Conservation (phyloP, 2,888 invertebrate species). For the Metacarcinus magister region DNA sequence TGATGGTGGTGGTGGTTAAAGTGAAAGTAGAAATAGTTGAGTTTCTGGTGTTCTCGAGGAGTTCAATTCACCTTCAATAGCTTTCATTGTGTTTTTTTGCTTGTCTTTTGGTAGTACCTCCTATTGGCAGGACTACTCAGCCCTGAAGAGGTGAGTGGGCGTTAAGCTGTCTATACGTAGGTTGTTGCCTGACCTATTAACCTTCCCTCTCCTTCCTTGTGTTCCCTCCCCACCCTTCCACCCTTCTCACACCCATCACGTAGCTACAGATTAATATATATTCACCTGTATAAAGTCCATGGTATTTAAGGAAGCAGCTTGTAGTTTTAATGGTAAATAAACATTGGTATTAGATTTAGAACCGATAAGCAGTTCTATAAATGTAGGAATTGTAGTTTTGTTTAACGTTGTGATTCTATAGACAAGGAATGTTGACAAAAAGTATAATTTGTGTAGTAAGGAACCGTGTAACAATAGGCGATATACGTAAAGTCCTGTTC, state of each 20-base stretch:
- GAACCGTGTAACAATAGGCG: too few relatives aligned
- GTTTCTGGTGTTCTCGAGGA: neutral
- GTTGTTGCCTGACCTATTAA: conserved; percentile 39
- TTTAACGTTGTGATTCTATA: too few relatives aligned
- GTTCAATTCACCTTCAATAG: conserved; percentile 56
- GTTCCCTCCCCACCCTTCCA: neutral
- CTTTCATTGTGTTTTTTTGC: conserved; percentile 77
- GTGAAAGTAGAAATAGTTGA: neutral
- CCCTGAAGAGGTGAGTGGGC: conserved; percentile 76
- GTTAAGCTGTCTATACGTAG: neutral
- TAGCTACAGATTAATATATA: neutral
- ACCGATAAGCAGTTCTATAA: too few relatives aligned
- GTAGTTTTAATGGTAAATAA: neutral
- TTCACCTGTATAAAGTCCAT: neutral
- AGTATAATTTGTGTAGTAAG: too few relatives aligned
- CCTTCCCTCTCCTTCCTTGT: neutral
- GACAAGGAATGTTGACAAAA: too few relatives aligned
- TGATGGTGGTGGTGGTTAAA: neutral
- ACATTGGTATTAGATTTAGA: too few relatives aligned
- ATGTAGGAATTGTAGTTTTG: too few relatives aligned
- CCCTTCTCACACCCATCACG: neutral
- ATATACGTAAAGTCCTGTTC: too few relatives aligned
- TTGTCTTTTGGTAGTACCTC: conserved; percentile 77
- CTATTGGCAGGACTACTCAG: conserved; percentile 81
- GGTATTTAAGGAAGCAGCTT: neutral